A percentile compares a stretch with the other conserved stretches of the same genome.
phyloP scores from a whole-genome alignment of 2,797 vertebrate species.

The Tamandua tetradactyla region DNA sequence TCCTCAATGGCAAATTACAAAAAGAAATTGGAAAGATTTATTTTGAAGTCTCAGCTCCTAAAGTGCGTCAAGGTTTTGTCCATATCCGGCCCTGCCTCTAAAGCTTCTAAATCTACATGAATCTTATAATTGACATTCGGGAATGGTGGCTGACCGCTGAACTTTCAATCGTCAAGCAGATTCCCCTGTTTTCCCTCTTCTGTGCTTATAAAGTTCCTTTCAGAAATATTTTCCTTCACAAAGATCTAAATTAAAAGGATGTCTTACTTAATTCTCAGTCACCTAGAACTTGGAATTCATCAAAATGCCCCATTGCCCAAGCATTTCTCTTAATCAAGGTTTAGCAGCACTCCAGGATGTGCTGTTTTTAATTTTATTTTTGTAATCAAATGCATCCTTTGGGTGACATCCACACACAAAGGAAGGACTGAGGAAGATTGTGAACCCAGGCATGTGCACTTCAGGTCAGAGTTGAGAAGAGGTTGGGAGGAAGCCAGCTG shows the following conservation, averaged over 20 bases:
- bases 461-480: background rate
- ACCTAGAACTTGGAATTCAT: slow-evolving; percentile 16
- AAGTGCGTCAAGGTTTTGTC: background rate
- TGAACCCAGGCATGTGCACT: background rate
- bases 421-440: background rate
- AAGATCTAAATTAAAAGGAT: background rate
- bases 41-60: background rate
- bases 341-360: background rate
- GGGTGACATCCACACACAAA: background rate
- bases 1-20: background rate
- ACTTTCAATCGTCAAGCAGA: background rate
- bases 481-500: background rate
- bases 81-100: background rate
- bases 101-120: background rate
- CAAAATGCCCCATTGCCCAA: background rate
- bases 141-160: background rate
- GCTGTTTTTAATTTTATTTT: background rate
- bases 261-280: background rate
- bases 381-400: background rate
- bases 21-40: background rate
- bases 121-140: background rate
- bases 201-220: background rate
- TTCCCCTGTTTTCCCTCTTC: background rate
- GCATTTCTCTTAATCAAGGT: slow-evolving; percentile 7
- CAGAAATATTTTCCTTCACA: slow-evolving; percentile 38